Conservation (phyloP, 1,140 invertebrate genomes). For the Drosophila ambigua region DNA sequence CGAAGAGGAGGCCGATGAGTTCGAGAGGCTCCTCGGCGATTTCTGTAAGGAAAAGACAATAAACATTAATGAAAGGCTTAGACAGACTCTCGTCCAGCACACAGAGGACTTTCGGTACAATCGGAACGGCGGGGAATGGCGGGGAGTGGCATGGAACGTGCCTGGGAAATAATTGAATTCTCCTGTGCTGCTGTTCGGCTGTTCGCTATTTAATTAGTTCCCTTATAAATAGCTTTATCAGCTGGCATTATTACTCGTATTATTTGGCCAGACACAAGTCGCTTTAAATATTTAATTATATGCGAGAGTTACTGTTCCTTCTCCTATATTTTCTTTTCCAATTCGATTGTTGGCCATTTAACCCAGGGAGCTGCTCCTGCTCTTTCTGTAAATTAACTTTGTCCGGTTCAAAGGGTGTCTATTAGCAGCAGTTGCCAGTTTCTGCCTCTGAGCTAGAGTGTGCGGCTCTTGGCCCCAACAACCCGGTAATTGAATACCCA, state of each 20-base stretch:
- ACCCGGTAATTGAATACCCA: constrained; percentile 74
- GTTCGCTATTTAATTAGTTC: constrained; percentile 29
- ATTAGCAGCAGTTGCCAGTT: constrained; percentile 63
- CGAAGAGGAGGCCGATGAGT: constrained; percentile 82
- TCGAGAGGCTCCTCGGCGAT: constrained; percentile 85
- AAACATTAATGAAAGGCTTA: constrained; percentile 69
- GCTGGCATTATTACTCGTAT: constrained; percentile 16
- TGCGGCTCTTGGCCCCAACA: constrained; percentile 5
- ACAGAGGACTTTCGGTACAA: not conserved
- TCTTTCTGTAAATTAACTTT: constrained; percentile 55
- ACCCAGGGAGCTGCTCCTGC: constrained; percentile 1
- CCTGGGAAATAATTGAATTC: constrained; percentile 52
- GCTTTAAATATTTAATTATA: constrained; percentile 47
- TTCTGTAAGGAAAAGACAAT: constrained; percentile 79
- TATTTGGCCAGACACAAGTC: not conserved
- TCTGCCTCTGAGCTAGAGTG: constrained; percentile 21
- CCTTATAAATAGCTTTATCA: constrained; percentile 68
- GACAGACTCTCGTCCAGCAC: not conserved
- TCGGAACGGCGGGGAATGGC: not conserved
- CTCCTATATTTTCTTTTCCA: constrained; percentile 34
- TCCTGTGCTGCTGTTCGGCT: not conserved
- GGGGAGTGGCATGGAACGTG: constrained; percentile 11
- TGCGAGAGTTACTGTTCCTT: constrained; percentile 6
- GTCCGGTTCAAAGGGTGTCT: constrained; percentile 60
- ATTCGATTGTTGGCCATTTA: constrained; percentile 51